phyloP scores from a whole-genome alignment of 37 sponge, comb jelly and placozoan genomes.

The Tethya wilhelma region DNA sequence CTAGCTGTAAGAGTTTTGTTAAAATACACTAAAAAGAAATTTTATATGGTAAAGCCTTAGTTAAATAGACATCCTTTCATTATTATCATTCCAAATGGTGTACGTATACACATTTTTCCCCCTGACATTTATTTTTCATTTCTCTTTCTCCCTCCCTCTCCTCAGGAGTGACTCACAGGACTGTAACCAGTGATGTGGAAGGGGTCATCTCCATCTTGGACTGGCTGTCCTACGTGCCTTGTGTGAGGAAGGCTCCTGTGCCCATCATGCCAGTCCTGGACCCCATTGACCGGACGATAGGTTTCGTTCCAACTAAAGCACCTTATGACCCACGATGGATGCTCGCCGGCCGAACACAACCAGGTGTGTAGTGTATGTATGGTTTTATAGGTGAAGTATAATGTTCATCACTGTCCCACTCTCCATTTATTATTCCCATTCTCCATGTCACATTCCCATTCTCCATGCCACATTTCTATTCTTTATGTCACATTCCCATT shows the following conservation, averaged over 20 bases:
- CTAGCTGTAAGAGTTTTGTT: no score
- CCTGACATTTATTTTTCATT: neutral
- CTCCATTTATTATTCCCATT: no score
- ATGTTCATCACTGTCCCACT: no score
- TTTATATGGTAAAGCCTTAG: no score
- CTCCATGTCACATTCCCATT: no score
- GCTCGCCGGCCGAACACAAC: slow-evolving; percentile 72
- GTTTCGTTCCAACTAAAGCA: slow-evolving; percentile 80
- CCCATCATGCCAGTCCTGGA: slow-evolving; percentile 76
- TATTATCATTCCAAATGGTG: no score
- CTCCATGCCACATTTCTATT: no score
- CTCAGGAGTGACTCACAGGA: slow-evolving; percentile 88
- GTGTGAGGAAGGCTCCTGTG: slow-evolving; percentile 41
- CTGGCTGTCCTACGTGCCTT: slow-evolving; percentile 90
- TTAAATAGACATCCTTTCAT: no score
- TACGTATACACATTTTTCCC: no score
- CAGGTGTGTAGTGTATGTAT: slow-evolving; percentile 17
- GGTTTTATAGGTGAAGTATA: no score
- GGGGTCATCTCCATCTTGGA: slow-evolving; percentile 77
- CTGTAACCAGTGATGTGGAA: slow-evolving; percentile 87
- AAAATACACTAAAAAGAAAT: no score
- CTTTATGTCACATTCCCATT: no score
- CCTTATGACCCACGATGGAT: slow-evolving; percentile 93
- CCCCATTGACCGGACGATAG: slow-evolving; percentile 79
- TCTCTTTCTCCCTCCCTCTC: neutral